Base-by-base conservation (phyloP, 2,888 invertebrate genomes). In the Endomychus coccineus region DNA sequence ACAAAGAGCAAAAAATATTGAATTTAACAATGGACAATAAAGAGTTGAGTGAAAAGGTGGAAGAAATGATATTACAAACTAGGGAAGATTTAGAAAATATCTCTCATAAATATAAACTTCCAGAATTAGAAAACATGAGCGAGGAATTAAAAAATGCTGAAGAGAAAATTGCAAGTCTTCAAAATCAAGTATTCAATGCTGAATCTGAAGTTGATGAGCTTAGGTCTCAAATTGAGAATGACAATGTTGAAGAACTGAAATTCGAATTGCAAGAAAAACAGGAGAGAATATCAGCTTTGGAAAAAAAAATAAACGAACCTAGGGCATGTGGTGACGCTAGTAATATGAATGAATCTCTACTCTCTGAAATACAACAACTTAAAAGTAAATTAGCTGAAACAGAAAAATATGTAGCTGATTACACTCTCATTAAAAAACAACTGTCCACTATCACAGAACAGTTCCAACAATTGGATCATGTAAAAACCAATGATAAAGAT, bases 41-140 rank as follows among this genome's bases (percentile, higher is more conserved):
- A 29, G 57, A 57, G 34, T 37, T 54, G 5, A 46, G 52, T 22
- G 55, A 56, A 19, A 56, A 57, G 49, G 54, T 59, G 36, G 57
- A 59, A 40, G 52, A 53, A 32, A 56, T 55, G 51, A 41, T 59
- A 14, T 42, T 49, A 27, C 52, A 59, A 44, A 59, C 57, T 14
- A 43, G 58, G 36, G 51, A 45, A 21, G 58, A 59, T 19, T 55
- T 59, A 12, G 52, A 54, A 40, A 56, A 51, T 38, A 42, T 59
- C 13, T 58, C 58, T 4, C 40, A 47, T 14, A 56, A 56, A 45
- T 59, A 59, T 39, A 57, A 50, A 39, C 39, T 59, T 38, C 59
- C 59, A 9, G 53, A 58, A 41, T 42, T 59, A 16, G 54, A 56
- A 41, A 46, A 47, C 28, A 59, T 59, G 58, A 51, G 48, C 32